Conservation (phyloP, 2,113 vertebrate genomes). For the Synodontis membranacea region DNA sequence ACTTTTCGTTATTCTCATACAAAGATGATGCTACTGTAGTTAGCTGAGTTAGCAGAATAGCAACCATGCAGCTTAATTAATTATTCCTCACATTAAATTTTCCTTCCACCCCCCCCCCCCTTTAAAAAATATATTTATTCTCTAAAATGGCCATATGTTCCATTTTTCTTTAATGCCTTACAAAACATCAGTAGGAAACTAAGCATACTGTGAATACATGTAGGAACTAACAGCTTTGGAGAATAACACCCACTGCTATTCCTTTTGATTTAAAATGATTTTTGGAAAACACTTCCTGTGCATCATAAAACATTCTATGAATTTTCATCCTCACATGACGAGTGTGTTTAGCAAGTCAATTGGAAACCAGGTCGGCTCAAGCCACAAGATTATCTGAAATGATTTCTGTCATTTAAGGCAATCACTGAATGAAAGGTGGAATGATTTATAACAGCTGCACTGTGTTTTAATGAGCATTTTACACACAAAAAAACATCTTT, state of each 20-base stretch:
- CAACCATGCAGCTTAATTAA: conserved; percentile 21
- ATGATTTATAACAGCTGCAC: not conserved
- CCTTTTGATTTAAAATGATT: not conserved
- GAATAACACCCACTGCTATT: not conserved
- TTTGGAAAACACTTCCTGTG: not conserved
- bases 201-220: not conserved
- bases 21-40: not conserved
- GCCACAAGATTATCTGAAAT: not conserved
- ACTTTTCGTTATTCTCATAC: conserved; percentile 14
- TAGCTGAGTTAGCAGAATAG: conserved; percentile 15
- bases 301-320: not conserved
- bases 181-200: not conserved
- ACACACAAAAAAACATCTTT: not conserved
- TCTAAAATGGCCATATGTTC: not conserved
- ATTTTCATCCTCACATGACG: not conserved
- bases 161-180: not conserved
- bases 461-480: not conserved
- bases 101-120: not conserved
- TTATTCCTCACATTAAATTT: not conserved
- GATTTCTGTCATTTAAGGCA: not conserved
- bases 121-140: not conserved
- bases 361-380: not conserved
- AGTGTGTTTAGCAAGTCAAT: not conserved
- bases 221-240: not conserved
- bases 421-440: not conserved